Base-by-base conservation (phyloP, 2,888 invertebrate species). In the Imbricaverruca yamaguchii region DNA sequence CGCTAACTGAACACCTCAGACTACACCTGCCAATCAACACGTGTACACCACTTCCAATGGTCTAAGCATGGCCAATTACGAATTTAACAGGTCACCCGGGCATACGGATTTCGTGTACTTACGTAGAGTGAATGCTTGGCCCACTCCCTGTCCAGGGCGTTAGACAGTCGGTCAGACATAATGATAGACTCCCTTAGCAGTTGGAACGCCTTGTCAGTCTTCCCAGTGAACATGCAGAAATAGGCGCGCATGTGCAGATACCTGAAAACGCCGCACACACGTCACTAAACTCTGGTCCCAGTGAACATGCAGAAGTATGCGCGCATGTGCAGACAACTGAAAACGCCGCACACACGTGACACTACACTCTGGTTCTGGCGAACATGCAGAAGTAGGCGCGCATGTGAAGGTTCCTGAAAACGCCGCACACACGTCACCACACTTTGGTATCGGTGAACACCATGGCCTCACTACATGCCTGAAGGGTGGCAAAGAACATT, bases 251-350 rank as follows among this genome's bases (percentile, higher is more conserved):
- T 74, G 74, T 74, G 74, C 9, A 55, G 21, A 21, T 74, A 74
- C 21, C 74, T 74, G 74, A 6, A 7, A 13, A 39, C 39, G 4
- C 39, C 39, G 39, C 39, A 39, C 39, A 39, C 39, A 39, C 39
- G 39, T 39, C 39, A 39, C 39, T 4, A 39, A 1, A 4, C 39
- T 39, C 39, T 3, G 39, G 39, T 39, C 39, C 39, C 74, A 3
- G 53, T 55, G 74, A 74, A 74, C 74, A 74, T 74, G 53, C 74
- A 74, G 74, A 74, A 74, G 74, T 74, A 74, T 6, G 74, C 74
- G 18, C 53, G 53, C 74, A 74, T 74, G 74, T 74, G 74, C 7
- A 53, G 55, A 21, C 55, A 74, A 7, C 74, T 74, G 74, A 1
- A 4, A 13, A n/a, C n/a, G n/a, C n/a, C n/a, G n/a, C n/a, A n/a